A percentile compares a stretch with the other conserved stretches of the same genome.
Conservation (phyloP, 2,888 invertebrate species). For the Dryomyza anilis region DNA sequence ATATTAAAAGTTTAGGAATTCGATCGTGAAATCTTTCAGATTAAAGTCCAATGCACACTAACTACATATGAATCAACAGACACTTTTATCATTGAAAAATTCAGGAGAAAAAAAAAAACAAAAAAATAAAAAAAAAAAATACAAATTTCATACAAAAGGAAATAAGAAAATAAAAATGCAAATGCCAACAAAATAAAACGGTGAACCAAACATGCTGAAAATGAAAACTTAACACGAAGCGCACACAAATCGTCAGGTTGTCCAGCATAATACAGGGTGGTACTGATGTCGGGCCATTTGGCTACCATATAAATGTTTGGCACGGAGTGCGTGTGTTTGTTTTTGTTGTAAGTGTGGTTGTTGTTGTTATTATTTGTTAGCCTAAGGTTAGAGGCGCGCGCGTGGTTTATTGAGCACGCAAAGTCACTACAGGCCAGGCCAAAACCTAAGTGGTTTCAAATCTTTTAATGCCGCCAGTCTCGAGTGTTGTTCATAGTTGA, state of each 20-base stretch:
- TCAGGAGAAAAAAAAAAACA: not conserved
- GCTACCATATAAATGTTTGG: not conserved
- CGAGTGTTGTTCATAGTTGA: not conserved
- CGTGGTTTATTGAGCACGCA: not conserved
- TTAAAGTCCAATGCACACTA: too few species aligned
- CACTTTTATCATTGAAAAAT: too few species aligned
- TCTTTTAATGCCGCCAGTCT: slow-evolving; percentile 32
- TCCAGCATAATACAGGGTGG: not conserved
- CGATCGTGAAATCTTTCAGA: too few species aligned
- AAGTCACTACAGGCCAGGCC: too few species aligned
- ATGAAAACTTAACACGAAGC: slow-evolving; percentile 42
- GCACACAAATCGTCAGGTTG: not conserved
- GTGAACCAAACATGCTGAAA: slow-evolving; percentile 8
- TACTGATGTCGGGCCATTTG: not conserved
- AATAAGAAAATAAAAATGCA: not conserved
- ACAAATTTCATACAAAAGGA: not conserved
- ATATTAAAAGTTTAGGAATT: too few species aligned
- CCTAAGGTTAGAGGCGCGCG: slow-evolving; percentile 1
- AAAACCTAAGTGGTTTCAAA: slow-evolving; percentile 38
- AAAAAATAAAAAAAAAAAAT: not conserved
- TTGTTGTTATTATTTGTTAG: not conserved
- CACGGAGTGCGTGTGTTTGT: not conserved
- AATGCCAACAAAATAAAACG: not conserved
- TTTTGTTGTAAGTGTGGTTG: not conserved
- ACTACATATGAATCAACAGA: too few species aligned